Base-by-base conservation (phyloP, 2,113 vertebrate genomes). In the Ceyx melanurus region DNA sequence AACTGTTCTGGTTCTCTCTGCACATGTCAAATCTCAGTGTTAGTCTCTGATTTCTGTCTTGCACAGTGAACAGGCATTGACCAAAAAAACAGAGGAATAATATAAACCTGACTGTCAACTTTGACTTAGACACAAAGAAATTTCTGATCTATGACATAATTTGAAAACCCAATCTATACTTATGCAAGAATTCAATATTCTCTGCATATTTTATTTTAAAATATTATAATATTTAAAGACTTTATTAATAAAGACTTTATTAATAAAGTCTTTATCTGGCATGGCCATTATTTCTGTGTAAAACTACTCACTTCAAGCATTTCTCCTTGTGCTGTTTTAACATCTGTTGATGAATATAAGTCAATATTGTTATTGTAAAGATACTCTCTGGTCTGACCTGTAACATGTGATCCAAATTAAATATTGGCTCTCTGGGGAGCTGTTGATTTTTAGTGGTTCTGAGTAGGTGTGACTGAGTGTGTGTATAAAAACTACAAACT, bases 321-420 rank as follows among this genome's bases (percentile, higher is more conserved):
- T 91, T 82, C 20, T 94, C 51, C 21, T 60, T 88, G n/a, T 51
- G 37, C 62, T 82, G n/a, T 89, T 89, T 92, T 73, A 91, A 91
- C 84, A 82, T 91, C 91, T 93, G 84, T 73, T 94, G 83, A 84
- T 90, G 77, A 89, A 64, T 79, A 45, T 71, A 91, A 94, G 67
- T 74, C 93, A 95, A 90, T 93, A 77, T 82, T 87, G 50, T 89
- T 96, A 87, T 87, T 94, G 82, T 92, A 93, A 90, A 93, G 91
- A 85, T 88, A 80, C 68, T 96, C 50, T 85, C 46, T 73, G 86
- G 73, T 88, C 83, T 95, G 94, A 67, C 78, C 67, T 79, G 64
- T 92, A 92, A 87, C 0, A 46, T 91, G 84, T 80, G 87, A 92
- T 94, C 67, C 58, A 92, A 89, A 95, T 91, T 90, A 91, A 94